Base-by-base conservation (phyloP, 2,888 invertebrate species). In the Lasioglossum vierecki region DNA sequence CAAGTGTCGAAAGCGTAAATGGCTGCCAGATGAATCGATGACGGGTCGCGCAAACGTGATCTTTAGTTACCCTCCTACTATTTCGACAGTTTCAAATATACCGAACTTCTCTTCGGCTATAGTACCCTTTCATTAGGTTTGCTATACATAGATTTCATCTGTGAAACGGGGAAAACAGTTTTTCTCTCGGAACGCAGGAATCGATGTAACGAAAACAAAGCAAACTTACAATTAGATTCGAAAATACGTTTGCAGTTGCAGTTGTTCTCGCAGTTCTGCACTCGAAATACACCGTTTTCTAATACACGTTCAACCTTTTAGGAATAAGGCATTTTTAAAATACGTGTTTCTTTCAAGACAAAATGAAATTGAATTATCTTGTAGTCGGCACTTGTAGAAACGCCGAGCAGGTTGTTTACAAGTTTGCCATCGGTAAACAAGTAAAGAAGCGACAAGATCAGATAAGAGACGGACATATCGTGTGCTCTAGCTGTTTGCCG, bases 1-100 rank as follows among this genome's bases (percentile, higher is more conserved):
- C 82, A 81, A 86, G 82, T 81, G 78, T 81, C 78, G 86, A 79
- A 86, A 81, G 78, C 22, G 66, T n/a, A 11, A 81, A 80, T 39
- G 70, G 18, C 57, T 85, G 85, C 85, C 85, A 85, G 57, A 76
- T 81, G 76, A 73, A 79, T 72, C 75, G 72, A 35, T 30, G 70
- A 78, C 66, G 75, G 85, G 46, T 70, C 71, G 30, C 39, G 68
- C 26, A 39, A 76, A 66, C 49, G 11, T 49, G 46, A 49, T 68
- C 39, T 68, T 68, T 11, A 22, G 68, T 18, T 68, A 68, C 18
- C 22, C 39, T 39, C 68, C 35, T 1, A 18, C 22, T 11, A 13
- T 68, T 68, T 9, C 18, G 22, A 39, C 11, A 39, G 11, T 68
- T 41, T 11, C 22, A 68, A 68, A 68, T 66, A 66, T 66, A 35